phyloP scores from a whole-genome alignment of 2,888 invertebrate genomes.

The Deilephila elpenor region DNA sequence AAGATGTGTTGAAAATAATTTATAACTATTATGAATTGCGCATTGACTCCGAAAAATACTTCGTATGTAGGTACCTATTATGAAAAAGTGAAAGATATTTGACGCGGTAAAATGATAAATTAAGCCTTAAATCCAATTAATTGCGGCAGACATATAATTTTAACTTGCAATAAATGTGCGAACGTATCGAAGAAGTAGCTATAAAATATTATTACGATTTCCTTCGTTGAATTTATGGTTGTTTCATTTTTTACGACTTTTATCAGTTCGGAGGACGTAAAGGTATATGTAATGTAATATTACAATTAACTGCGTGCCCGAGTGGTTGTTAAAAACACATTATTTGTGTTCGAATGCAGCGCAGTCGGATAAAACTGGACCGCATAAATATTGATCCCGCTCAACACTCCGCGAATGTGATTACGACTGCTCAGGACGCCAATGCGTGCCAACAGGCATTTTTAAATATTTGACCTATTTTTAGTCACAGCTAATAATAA shows the following conservation, averaged over 20 bases:
- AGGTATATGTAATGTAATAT: background rate
- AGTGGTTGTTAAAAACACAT: background rate
- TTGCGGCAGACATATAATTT: background rate
- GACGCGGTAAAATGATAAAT: background rate
- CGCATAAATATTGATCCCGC: slow-evolving; percentile 47
- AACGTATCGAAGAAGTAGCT: background rate
- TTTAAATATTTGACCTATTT: slow-evolving; percentile 83
- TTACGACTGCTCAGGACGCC: slow-evolving; percentile 67
- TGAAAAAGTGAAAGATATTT: too few species aligned
- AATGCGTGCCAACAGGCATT: slow-evolving; percentile 76
- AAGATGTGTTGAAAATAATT: too few species aligned
- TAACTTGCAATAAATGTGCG: background rate
- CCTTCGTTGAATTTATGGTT: background rate
- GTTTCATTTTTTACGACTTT: background rate
- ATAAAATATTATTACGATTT: slow-evolving; percentile 1
- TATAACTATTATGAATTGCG: too few species aligned
- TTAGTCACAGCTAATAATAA: slow-evolving; percentile 82
- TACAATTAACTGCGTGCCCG: background rate
- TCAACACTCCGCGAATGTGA: slow-evolving; percentile 62
- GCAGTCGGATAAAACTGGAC: slow-evolving; percentile 36
- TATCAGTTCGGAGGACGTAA: background rate
- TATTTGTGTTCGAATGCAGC: slow-evolving; percentile 11
- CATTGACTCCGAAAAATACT: too few species aligned
- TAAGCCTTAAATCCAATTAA: background rate
- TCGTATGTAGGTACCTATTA: too few species aligned